Evolutionary conservation across 2,888 invertebrate genomes (phyloP).

Genomic region (Nemurella pictetii): DNA sequence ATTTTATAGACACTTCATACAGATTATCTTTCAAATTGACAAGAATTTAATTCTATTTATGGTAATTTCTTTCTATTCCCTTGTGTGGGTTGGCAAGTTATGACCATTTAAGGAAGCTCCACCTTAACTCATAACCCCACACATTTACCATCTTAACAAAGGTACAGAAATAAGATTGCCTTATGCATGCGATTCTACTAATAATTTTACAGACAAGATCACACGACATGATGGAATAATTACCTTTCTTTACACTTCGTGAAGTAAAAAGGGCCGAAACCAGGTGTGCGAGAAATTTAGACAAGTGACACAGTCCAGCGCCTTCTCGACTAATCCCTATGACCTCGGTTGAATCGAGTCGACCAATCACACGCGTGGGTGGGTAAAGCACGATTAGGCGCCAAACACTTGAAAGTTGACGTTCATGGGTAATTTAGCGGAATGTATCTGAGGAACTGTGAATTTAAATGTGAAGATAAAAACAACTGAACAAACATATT

Average conservation of each 20-base stretch:
- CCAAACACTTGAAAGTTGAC: not conserved
- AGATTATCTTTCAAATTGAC: conserved; percentile 42
- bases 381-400: not conserved
- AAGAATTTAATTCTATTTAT: no score
- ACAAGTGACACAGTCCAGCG: not conserved
- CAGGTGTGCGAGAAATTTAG: not conserved
- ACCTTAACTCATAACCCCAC: not conserved
- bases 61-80: not conserved
- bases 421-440: no score
- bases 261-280: not conserved
- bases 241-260: not conserved
- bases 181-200: not conserved
- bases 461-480: not conserved
- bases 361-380: not conserved
- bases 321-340: not conserved
- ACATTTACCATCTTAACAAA: not conserved
- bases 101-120: not conserved
- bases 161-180: no score
- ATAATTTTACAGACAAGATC: not conserved
- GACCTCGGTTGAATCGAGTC: no score
- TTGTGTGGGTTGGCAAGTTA: not conserved
- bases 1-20: no score
- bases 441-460: not conserved
- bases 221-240: no score
- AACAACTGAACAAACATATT: not conserved